These are phyloP conservation scores for Charanyca ferruginea DNA, from an alignment of 2,888 invertebrate genomes.

Conservation along the genomic window DNA sequence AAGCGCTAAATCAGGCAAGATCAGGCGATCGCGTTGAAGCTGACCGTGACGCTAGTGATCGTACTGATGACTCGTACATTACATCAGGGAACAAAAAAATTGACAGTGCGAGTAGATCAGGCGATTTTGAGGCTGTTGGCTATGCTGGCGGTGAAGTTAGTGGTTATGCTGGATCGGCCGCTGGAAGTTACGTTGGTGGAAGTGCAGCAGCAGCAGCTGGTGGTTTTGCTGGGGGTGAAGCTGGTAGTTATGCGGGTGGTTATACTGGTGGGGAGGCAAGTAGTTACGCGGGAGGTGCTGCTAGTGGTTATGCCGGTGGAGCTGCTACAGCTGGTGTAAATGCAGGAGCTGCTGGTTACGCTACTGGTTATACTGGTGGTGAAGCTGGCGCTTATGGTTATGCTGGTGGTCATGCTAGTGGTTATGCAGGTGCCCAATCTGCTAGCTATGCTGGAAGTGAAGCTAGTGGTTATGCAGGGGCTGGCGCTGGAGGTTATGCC, in stretches of 20 bases:
- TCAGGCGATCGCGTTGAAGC: background rate
- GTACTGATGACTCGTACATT: too few relatives aligned
- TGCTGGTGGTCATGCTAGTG: background rate
- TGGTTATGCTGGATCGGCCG: background rate
- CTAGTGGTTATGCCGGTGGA: too few relatives aligned
- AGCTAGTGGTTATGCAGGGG: background rate
- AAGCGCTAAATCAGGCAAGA: background rate
- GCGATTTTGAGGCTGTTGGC: conserved; percentile 6
- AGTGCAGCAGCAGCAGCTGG: background rate
- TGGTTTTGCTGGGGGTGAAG: background rate
- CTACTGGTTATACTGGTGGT: background rate
- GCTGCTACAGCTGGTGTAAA: too few relatives aligned
- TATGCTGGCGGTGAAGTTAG: background rate
- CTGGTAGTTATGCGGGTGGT: background rate
- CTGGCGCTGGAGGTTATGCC: background rate
- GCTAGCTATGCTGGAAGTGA: background rate
- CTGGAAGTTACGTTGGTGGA: background rate
- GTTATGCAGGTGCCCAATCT: background rate
- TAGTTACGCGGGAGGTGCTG: background rate
- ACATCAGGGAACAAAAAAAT: too few relatives aligned
- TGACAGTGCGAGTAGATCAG: background rate
- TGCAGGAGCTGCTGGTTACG: background rate
- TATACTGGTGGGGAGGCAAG: background rate
- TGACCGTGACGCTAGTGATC: background rate
- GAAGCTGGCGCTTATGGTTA: background rate